phyloP scores from a whole-genome alignment of 2,888 invertebrate species.

The Sphaerophoria taeniata region DNA sequence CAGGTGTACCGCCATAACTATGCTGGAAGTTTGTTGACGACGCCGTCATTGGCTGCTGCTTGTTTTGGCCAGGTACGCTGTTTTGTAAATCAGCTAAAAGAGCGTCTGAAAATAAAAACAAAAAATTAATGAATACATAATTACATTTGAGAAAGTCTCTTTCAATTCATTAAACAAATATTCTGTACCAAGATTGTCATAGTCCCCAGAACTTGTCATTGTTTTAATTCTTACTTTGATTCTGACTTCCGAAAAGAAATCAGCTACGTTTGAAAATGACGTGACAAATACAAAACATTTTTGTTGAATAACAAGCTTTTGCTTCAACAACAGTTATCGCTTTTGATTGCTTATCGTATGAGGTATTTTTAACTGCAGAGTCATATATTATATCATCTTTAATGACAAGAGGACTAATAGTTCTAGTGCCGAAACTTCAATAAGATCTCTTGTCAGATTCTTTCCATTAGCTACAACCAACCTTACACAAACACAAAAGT shows the following conservation, averaged over 20 bases:
- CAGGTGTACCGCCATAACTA: slow-evolving; percentile 81
- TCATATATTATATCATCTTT: too few species aligned
- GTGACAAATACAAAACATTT: slow-evolving; percentile 14
- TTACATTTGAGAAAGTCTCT: background rate
- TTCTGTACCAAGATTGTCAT: slow-evolving; percentile 79
- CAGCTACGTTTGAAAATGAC: slow-evolving; percentile 54
- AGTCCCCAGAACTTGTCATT: slow-evolving; percentile 80
- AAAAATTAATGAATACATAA: slow-evolving; percentile 20
- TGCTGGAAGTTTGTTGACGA: slow-evolving; percentile 80
- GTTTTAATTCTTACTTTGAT: slow-evolving; percentile 16
- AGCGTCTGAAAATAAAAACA: slow-evolving; percentile 89
- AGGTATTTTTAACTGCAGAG: too few species aligned
- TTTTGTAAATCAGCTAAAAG: slow-evolving; percentile 97
- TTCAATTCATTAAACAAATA: background rate
- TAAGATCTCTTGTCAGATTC: too few species aligned
- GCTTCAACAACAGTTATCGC: background rate
- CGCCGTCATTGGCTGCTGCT: slow-evolving; percentile 75
- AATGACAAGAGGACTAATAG: too few species aligned
- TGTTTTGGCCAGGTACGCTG: slow-evolving; percentile 88
- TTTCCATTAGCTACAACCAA: too few species aligned
- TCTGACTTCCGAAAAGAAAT: slow-evolving; percentile 15
- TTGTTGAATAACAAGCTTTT: slow-evolving; percentile 50
- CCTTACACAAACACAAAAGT: too few species aligned
- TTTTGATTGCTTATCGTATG: too few species aligned
- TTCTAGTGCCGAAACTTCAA: too few species aligned